These are phyloP conservation scores for Sebastolobus alascanus DNA, from an alignment of 2,797 vertebrate species.

Conservation along the genomic window DNA sequence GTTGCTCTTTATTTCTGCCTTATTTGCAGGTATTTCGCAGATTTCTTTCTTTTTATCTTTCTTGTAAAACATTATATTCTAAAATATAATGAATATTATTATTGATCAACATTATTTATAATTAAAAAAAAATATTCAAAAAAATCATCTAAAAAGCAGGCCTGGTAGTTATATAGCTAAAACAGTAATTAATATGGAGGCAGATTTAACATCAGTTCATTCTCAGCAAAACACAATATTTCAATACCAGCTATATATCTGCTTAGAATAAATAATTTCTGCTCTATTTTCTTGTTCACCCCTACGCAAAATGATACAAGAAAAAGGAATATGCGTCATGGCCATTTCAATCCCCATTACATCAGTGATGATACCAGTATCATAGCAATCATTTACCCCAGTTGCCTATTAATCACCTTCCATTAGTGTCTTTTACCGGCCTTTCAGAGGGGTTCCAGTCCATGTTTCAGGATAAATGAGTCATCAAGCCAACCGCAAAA, in stretches of 20 bases:
- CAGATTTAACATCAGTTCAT: neutral
- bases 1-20: neutral
- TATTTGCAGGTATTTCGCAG: no score
- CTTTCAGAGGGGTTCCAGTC: constrained; percentile 62
- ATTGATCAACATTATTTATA: neutral
- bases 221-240: neutral
- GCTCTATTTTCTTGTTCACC: neutral
- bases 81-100: neutral
- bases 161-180: neutral
- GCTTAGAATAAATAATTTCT: constrained; percentile 1
- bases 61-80: neutral
- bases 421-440: constrained; percentile 72
- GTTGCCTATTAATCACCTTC: constrained; percentile 79
- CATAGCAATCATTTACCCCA: constrained; percentile 73
- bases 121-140: neutral
- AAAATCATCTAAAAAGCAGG: neutral
- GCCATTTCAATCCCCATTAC: constrained; percentile 58
- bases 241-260: neutral
- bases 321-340: constrained; percentile 26
- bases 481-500: constrained; percentile 66
- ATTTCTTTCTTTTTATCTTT: neutral
- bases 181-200: neutral
- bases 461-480: constrained; percentile 66
- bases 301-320: neutral
- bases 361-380: constrained; percentile 69